These are phyloP conservation scores for Neoarius graeffei DNA, from an alignment of 2,113 vertebrate genomes.

Conservation along the genomic window DNA sequence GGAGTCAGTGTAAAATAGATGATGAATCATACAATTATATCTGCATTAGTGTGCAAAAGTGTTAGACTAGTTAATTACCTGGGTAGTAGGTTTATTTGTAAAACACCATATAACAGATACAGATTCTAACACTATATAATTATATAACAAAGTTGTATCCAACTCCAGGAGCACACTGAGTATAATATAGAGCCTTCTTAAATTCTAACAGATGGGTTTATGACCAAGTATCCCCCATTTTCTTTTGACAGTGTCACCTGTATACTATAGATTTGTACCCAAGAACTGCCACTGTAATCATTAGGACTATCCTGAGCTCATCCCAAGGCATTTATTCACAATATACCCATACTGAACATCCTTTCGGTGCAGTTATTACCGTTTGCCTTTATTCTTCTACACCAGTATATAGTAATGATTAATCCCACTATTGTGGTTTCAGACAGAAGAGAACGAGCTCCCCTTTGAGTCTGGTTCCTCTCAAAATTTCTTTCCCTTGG, in stretches of 20 bases:
- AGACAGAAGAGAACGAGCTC: neutral
- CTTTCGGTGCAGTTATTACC: too few species aligned
- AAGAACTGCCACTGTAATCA: too few species aligned
- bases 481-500: neutral
- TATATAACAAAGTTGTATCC: neutral
- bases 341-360: too few species aligned
- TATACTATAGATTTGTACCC: neutral
- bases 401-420: too few species aligned
- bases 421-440: neutral
- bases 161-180: neutral
- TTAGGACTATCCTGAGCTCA: too few species aligned
- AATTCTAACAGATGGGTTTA: neutral
- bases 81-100: neutral
- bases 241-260: neutral
- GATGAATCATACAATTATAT: neutral
- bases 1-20: neutral
- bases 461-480: neutral
- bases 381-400: too few species aligned
- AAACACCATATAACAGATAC: neutral
- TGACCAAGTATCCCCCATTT: neutral
- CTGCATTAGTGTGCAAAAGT: neutral
- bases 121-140: neutral
- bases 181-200: neutral
- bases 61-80: neutral
- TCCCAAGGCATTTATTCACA: too few species aligned